These are phyloP conservation scores for Hapalemur alaotrensis DNA, from an alignment of 2,797 vertebrate species.

Conservation along the genomic window DNA sequence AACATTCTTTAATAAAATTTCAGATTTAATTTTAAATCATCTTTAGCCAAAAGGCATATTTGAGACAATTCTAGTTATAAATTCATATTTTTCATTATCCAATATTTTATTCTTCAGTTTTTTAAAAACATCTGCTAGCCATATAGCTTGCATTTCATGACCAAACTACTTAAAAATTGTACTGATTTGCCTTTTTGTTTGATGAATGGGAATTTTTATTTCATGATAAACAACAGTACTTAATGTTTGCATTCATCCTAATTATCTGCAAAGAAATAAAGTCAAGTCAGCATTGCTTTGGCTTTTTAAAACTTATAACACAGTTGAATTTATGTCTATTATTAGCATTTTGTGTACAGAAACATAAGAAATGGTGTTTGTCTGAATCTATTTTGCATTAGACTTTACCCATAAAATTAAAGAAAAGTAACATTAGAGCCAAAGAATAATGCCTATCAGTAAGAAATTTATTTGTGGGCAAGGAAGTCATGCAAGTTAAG, in stretches of 20 bases:
- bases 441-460: neutral
- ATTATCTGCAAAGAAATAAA: neutral
- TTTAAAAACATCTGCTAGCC: neutral
- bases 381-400: neutral
- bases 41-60: neutral
- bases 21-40: neutral
- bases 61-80: neutral
- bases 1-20: neutral
- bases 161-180: neutral
- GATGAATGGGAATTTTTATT: neutral
- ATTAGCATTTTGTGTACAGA: neutral
- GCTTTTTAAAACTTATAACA: neutral
- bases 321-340: neutral
- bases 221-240: neutral
- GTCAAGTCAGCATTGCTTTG: neutral
- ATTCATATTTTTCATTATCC: neutral
- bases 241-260: neutral
- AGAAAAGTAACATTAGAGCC: neutral
- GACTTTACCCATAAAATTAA: neutral
- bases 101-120: neutral
- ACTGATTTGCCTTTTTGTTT: neutral
- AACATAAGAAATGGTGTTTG: neutral
- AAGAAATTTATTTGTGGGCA: neutral
- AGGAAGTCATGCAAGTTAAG: neutral
- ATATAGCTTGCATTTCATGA: neutral